Evolutionary conservation across 2,113 vertebrate genomes (phyloP).

Genomic region (Pachycephala philippinensis): DNA sequence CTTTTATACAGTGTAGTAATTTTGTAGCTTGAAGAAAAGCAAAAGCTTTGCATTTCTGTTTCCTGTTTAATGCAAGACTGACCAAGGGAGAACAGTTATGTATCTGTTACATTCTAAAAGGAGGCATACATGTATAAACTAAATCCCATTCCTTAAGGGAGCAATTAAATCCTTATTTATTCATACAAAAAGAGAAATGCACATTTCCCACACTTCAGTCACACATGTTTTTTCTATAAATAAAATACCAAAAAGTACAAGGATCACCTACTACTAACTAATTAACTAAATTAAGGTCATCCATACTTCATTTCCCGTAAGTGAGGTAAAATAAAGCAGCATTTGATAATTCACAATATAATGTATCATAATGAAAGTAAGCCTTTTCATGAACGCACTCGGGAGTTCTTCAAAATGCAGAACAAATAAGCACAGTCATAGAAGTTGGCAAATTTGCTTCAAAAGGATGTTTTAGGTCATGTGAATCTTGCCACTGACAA

Average conservation of each 20-base stretch:
- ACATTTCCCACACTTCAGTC: background rate
- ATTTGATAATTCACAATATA: background rate
- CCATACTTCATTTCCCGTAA: background rate
- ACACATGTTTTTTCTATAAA: background rate
- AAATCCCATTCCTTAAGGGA: background rate
- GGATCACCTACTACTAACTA: background rate
- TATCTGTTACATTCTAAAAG: background rate
- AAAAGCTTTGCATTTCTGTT: background rate
- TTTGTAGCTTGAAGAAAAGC: background rate
- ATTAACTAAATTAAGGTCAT: background rate
- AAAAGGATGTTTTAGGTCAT: conserved; percentile 31
- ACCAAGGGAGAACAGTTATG: background rate
- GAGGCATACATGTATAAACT: background rate
- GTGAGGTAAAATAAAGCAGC: background rate
- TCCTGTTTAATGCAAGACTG: background rate
- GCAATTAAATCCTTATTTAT: background rate
- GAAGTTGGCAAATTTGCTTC: background rate
- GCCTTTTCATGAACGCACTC: background rate
- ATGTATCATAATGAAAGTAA: background rate
- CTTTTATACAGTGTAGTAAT: background rate
- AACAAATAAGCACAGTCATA: background rate
- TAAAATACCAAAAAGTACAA: background rate
- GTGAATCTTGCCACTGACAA: conserved; percentile 13
- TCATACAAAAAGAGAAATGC: background rate
- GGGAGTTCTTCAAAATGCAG: background rate